Conservation (phyloP, 2,888 invertebrate species). For the Ichneumon xanthorius region DNA sequence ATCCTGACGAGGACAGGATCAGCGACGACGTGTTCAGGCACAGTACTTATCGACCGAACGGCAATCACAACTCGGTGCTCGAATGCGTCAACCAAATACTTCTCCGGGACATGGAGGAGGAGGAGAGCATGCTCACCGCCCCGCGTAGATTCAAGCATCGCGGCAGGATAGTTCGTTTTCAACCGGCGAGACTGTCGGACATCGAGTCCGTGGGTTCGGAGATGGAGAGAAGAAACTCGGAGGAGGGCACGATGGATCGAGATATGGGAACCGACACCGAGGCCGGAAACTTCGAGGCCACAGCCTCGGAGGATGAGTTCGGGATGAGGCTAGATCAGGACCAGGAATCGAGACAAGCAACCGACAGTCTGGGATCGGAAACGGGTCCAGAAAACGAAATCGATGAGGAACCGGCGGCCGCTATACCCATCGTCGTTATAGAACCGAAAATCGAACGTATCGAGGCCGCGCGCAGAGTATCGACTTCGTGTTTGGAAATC, state of each 20-base stretch:
- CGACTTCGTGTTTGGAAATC: conserved; percentile 50
- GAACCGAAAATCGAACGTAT: conserved; percentile 75
- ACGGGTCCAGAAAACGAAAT: conserved; percentile 71
- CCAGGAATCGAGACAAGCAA: conserved; percentile 38
- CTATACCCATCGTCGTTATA: conserved; percentile 81
- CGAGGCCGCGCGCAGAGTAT: conserved; percentile 55
- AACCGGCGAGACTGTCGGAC: conserved; percentile 82
- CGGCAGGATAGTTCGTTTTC: conserved; percentile 82
- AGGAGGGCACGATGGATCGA: conserved; percentile 75
- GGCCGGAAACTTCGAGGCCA: conserved; percentile 74
- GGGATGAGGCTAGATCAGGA: conserved; percentile 76
- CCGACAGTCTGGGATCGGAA: conserved; percentile 59
- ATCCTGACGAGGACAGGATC: conserved; percentile 90
- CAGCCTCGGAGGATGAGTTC: conserved; percentile 80
- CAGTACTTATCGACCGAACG: conserved; percentile 85
- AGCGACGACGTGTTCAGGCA: conserved; percentile 85
- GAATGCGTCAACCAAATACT: conserved; percentile 95
- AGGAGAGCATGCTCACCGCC: conserved; percentile 81
- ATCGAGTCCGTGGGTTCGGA: conserved; percentile 84
- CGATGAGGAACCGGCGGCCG: conserved; percentile 72
- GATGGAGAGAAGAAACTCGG: conserved; percentile 83
- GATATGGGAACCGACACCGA: conserved; percentile 62
- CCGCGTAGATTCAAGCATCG: conserved; percentile 82
- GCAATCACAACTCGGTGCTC: conserved; percentile 93
- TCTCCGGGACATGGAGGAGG: conserved; percentile 89